Evolutionary conservation across 2,113 vertebrate genomes (phyloP), one percentile per base, ranked within the genome.

Genomic region (Tychaedon coryphoeus): DNA sequence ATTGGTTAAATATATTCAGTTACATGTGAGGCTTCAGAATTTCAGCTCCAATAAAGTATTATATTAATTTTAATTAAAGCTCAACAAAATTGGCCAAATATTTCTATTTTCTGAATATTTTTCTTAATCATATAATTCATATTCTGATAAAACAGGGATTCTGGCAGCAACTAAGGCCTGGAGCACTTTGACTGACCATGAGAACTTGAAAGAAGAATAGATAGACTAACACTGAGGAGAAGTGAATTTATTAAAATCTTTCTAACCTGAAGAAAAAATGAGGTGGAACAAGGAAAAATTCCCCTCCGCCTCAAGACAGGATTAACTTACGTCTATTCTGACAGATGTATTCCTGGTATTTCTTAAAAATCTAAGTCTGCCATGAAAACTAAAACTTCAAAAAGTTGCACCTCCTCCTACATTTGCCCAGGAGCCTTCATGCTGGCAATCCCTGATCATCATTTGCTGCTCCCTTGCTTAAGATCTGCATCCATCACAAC

Each of bases 51-150:
- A 96, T 98, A 98, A 98, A 96, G 84, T 97, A 83, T 96, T 95
- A 97, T 97, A 97, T 98, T 98, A 97, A 98, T 98, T 98, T 97
- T 98, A 98, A 98, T 98, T 98, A 98, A 98, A 97, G 90, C 95
- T 96, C 95, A 91, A 91, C 93, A 95, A 96, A 86, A 72, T 95
- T 97, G 88, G 96, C 89, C 97, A 98, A 97, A 98, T 98, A 97
- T 97, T 98, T 98, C 95, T 97, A 84, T 97, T 98, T 97, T 97
- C 95, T 87, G 93, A 97, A 80, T 95, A 92, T 94, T 97, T 97
- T 92, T 95, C 92, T 97, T 96, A 96, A 96, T 97, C 86, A 87
- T 20, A 56, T 74, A 86, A 95, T 96, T 97, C 72, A 73, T 66
- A 95, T 84, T 97, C 96, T 87, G 38, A 50, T 53, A 72, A 92